Evolutionary conservation across 2,797 vertebrate genomes (phyloP).

Genomic region (Artibeus jamaicensis): DNA sequence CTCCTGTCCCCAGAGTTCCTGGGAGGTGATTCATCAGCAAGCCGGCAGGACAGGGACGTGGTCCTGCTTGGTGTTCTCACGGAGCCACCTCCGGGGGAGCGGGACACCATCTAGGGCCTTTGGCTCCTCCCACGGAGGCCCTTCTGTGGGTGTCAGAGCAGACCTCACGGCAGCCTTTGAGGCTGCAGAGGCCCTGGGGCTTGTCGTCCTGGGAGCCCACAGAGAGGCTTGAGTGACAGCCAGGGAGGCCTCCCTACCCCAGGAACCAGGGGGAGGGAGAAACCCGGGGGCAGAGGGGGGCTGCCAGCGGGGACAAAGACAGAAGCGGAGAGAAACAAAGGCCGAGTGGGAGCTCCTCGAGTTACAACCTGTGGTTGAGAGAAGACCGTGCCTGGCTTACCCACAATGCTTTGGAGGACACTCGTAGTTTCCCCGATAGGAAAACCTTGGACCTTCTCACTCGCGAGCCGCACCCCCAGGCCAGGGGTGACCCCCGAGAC

Average conservation of each 20-base stretch:
- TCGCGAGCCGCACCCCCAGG: background rate
- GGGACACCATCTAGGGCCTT: background rate
- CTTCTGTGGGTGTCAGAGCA: background rate
- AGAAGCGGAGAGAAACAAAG: conserved; percentile 60
- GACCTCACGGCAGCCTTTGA: background rate
- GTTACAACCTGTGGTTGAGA: conserved; percentile 36
- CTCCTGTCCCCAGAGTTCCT: background rate
- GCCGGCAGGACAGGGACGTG: background rate
- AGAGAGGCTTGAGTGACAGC: conserved; percentile 54
- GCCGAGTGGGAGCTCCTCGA: conserved; percentile 7
- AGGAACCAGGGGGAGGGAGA: background rate
- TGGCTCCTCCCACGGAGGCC: background rate
- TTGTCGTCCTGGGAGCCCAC: background rate
- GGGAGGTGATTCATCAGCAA: background rate
- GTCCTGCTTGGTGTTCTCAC: background rate
- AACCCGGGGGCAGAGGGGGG: background rate
- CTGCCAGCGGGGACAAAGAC: conserved; percentile 59
- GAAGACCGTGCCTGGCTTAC: background rate
- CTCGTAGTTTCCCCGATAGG: background rate
- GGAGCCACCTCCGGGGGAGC: background rate
- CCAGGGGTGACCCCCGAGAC: background rate
- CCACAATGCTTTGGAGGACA: background rate
- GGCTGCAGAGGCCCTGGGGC: background rate
- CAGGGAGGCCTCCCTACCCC: background rate
- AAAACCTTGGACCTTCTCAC: background rate